phyloP scores from a whole-genome alignment of 2,888 invertebrate species.

The Spilosoma lubricipeda region DNA sequence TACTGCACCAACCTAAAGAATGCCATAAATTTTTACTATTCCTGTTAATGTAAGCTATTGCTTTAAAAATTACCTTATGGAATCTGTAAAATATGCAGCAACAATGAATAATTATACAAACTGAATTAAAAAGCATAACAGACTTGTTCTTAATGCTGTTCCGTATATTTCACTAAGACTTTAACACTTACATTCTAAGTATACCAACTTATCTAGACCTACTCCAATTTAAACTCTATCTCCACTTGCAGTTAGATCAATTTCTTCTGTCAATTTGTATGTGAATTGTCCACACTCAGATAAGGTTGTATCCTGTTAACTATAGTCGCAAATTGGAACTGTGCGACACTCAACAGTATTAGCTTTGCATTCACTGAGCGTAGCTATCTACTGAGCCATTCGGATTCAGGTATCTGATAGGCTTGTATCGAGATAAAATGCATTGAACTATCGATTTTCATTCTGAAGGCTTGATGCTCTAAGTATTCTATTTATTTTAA shows the following conservation, averaged over 20 bases:
- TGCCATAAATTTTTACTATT: background rate
- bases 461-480: slow-evolving; percentile 62
- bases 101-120: background rate
- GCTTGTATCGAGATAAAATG: slow-evolving; percentile 68
- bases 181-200: slow-evolving; percentile 33
- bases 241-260: slow-evolving; percentile 11
- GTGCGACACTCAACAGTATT: slow-evolving; percentile 59
- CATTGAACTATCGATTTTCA: slow-evolving; percentile 66
- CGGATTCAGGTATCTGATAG: slow-evolving; percentile 68
- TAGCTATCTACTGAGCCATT: slow-evolving; percentile 66
- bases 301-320: slow-evolving; percentile 63
- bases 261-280: slow-evolving; percentile 18
- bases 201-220: slow-evolving; percentile 25
- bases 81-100: background rate
- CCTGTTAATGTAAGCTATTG: background rate
- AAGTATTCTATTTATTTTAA: slow-evolving; percentile 47
- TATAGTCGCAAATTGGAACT: slow-evolving; percentile 68
- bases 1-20: background rate
- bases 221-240: slow-evolving; percentile 37
- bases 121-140: background rate
- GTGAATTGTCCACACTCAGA: slow-evolving; percentile 37
- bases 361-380: slow-evolving; percentile 72
- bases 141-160: background rate
- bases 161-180: slow-evolving; percentile 39
- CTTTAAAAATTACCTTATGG: too few relatives aligned